These are phyloP conservation scores for Calypte anna DNA, from an alignment of 2,113 vertebrate genomes.

Conservation along the genomic window DNA sequence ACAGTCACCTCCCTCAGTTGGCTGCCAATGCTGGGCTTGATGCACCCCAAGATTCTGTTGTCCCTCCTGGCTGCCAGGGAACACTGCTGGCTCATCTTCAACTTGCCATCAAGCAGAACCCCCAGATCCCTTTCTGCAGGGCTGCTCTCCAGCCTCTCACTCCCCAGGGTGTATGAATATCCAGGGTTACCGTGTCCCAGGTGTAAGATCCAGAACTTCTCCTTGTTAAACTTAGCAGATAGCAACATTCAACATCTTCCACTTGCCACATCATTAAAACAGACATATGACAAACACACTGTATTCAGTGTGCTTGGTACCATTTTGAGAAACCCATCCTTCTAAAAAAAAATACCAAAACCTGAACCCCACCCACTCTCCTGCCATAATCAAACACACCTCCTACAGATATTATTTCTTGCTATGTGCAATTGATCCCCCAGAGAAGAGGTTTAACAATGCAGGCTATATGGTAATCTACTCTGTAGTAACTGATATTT, in stretches of 20 bases:
- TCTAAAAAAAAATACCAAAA: neutral
- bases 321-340: neutral
- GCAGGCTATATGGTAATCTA: neutral
- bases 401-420: neutral
- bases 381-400: rapidly evolving
- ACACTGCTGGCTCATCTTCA: too few relatives aligned
- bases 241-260: neutral
- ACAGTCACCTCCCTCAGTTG: too few relatives aligned
- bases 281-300: rapidly evolving
- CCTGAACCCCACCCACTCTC: neutral
- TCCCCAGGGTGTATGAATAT: too few relatives aligned
- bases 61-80: too few relatives aligned
- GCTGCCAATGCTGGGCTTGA: too few relatives aligned
- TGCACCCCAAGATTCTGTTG: too few relatives aligned
- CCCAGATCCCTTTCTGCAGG: too few relatives aligned
- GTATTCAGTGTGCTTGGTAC: neutral
- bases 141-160: too few relatives aligned
- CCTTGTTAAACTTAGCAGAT: too few relatives aligned
- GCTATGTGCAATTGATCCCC: neutral
- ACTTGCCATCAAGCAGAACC: too few relatives aligned
- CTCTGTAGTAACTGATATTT: neutral
- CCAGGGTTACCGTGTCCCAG: too few relatives aligned
- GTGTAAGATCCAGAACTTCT: too few relatives aligned
- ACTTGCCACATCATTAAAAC: neutral
- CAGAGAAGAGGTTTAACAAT: neutral